Evolutionary conservation across 1,140 invertebrate genomes (phyloP), one percentile per base, ranked within the genome.

Genomic region (Formica selysi): DNA sequence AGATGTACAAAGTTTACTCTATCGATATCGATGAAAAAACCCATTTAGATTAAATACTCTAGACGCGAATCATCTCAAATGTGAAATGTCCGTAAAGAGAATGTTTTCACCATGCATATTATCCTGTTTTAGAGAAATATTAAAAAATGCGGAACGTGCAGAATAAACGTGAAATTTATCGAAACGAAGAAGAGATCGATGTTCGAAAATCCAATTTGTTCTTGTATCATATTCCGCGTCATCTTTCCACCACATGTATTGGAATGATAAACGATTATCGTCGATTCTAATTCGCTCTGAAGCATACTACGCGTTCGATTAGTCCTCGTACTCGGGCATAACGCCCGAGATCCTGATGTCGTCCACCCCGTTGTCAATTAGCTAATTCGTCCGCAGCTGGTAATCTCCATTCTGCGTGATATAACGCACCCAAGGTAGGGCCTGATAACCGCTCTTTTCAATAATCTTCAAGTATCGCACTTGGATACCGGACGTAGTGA

Each of bases 361-460:
- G 13, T 38, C 59, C 2, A 54, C 68, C 0, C 32, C 67, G 38
- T 10, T 32, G 29, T 54, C 16, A 32, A 29, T 1, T 61, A 67
- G 76, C 36, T 96, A 99, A 95, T 98, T 98, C 85, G 99, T 99
- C 94, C 99, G 97, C 86, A 99, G 95, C 94, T 99, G 99, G 95
- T 99, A 99, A 94, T 99, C 99, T 51, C 99, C 99, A 95, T 99
- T 99, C 94, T 99, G 99, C 26, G 99, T 99, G 68, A 99, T 99
- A 92, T 99, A 99, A 36, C 99, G 96, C 7, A 99, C 99, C 99
- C 99, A 99, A 0, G 99, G 99, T 70, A 99, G 93, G 0, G 99
- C 99, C 95, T 99, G 99, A 94, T 99, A 99, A 0, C 99, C 99
- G 95, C 98, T 99, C 95, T 99, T 99, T 92, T 99, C 99, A 93